These are phyloP conservation scores for Tethea ocularis DNA, from an alignment of 2,888 invertebrate species.

Conservation along the genomic window DNA sequence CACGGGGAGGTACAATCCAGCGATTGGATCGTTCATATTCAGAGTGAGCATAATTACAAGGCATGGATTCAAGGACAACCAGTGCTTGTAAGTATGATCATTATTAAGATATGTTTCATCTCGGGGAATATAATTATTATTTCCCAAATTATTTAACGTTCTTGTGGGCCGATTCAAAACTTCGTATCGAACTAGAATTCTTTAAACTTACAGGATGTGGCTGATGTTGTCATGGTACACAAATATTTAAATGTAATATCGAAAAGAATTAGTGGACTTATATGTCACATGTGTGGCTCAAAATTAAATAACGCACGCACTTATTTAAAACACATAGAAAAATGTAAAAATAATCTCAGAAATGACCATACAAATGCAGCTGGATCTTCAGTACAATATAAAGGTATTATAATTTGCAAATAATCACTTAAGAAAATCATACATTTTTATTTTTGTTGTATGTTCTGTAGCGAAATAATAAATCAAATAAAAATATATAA, in stretches of 20 bases:
- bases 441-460: not conserved
- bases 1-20: not conserved
- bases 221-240: not conserved
- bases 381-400: not conserved
- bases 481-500: no score
- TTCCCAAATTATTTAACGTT: no score
- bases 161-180: no score
- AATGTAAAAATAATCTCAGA: slow-evolving; percentile 11
- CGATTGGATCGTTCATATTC: slow-evolving; percentile 9
- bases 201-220: not conserved
- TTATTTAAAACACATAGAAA: slow-evolving; percentile 24
- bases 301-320: not conserved
- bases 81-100: slow-evolving; percentile 1
- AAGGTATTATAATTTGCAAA: not conserved
- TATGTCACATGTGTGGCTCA: not conserved
- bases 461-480: not conserved
- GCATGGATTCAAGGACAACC: slow-evolving; percentile 10
- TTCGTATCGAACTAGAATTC: no score
- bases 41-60: slow-evolving; percentile 5
- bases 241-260: not conserved
- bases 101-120: no score
- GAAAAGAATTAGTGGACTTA: not conserved
- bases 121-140: no score
- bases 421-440: no score
- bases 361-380: slow-evolving; percentile 8